phyloP scores from a whole-genome alignment of 2,888 invertebrate species.

The Caenorhabditis drosophilae region DNA sequence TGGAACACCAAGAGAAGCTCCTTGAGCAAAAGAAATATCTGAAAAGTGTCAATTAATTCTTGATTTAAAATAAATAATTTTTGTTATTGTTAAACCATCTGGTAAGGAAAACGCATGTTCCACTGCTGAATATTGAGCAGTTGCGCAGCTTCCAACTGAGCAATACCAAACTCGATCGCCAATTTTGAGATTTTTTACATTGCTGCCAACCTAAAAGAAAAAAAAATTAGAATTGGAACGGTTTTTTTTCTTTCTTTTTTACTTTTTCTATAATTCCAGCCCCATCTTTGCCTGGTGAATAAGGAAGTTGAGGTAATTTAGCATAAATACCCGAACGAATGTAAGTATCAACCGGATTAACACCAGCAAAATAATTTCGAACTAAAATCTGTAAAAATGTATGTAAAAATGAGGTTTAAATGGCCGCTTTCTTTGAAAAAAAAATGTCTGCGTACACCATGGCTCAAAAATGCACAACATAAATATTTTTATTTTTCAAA shows the following conservation, averaged over 20 bases:
- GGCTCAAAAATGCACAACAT: no score
- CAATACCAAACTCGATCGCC: conserved; percentile 67
- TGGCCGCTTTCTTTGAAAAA: no score
- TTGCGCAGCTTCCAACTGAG: conserved; percentile 67
- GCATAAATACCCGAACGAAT: conserved; percentile 72
- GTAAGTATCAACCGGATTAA: conserved; percentile 76
- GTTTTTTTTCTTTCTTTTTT: neutral
- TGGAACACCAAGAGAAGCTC: conserved; percentile 74
- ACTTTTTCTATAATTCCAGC: conserved; percentile 73
- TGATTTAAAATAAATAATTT: neutral
- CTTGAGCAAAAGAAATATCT: conserved; percentile 72
- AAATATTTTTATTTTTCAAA: neutral
- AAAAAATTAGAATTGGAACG: neutral
- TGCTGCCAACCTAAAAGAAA: conserved; percentile 41
- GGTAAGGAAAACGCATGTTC: conserved; percentile 67
- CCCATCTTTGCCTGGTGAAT: conserved; percentile 73
- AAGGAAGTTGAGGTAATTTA: conserved; percentile 72
- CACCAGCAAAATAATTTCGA: conserved; percentile 72
- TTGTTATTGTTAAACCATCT: conserved; percentile 1
- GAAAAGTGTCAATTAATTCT: conserved; percentile 8
- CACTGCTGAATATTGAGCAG: conserved; percentile 72
- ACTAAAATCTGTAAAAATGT: conserved; percentile 73
- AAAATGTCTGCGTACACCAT: neutral
- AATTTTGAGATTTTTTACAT: conserved; percentile 41
- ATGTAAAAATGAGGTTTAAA: no score